Conservation (phyloP, 2,888 invertebrate species). For the Scaeva pyrastri region DNA sequence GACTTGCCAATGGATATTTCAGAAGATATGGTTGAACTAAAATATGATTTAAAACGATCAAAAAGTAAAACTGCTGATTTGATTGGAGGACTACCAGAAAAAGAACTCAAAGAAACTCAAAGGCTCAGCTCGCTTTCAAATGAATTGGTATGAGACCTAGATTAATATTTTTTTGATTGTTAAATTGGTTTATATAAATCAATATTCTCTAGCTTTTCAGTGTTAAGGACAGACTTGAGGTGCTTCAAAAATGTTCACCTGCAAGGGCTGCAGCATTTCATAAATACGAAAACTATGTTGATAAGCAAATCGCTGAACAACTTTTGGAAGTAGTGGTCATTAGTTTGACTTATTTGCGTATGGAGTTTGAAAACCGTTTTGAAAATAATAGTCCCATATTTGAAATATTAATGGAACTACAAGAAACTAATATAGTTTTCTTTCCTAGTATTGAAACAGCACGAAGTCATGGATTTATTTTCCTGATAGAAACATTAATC, state of each 20-base stretch:
- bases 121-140: slow-evolving; percentile 20
- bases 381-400: slow-evolving; percentile 87
- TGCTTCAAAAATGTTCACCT: slow-evolving; percentile 77
- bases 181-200: background rate
- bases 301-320: slow-evolving; percentile 86
- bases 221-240: slow-evolving; percentile 76
- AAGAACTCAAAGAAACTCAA: slow-evolving; percentile 80
- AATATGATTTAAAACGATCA: slow-evolving; percentile 79
- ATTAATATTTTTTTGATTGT: too few relatives aligned
- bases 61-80: slow-evolving; percentile 78
- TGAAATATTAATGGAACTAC: slow-evolving; percentile 90
- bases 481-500: slow-evolving; percentile 88
- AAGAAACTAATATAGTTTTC: slow-evolving; percentile 90
- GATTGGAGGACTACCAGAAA: slow-evolving; percentile 39
- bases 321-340: slow-evolving; percentile 85
- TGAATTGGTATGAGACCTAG: slow-evolving; percentile 43
- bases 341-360: slow-evolving; percentile 80
- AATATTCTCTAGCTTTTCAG: slow-evolving; percentile 66
- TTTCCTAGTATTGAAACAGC: slow-evolving; percentile 86
- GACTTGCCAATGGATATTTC: slow-evolving; percentile 84
- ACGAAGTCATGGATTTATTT: slow-evolving; percentile 86
- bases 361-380: slow-evolving; percentile 81
- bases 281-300: slow-evolving; percentile 88
- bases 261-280: slow-evolving; percentile 78
- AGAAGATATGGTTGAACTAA: slow-evolving; percentile 82